phyloP scores from a whole-genome alignment of 2,113 vertebrate species.

The Dipodomys ordii region DNA sequence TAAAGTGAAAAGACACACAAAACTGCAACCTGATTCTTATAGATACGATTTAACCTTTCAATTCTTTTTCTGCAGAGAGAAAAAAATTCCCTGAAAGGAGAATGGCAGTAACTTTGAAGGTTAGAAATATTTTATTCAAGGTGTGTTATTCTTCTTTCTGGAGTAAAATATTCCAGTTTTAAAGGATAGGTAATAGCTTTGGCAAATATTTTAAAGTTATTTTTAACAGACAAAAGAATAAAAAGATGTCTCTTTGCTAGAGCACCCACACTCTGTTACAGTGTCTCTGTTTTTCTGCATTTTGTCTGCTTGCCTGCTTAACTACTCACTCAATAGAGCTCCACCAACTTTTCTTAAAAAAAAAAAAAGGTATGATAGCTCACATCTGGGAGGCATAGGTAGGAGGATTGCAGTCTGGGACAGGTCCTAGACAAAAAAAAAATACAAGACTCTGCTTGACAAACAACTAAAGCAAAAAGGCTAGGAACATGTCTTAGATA shows the following conservation, averaged over 20 bases:
- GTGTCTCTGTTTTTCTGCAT: no score
- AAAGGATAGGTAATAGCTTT: not conserved
- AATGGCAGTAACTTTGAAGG: not conserved
- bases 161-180: not conserved
- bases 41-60: slow-evolving; percentile 78
- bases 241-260: no score
- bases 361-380: no score
- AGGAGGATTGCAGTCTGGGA: no score
- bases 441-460: no score
- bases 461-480: not conserved
- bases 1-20: slow-evolving; percentile 53
- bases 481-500: no score
- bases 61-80: slow-evolving; percentile 31
- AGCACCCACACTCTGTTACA: no score
- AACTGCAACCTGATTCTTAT: slow-evolving; percentile 60
- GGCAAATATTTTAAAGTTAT: not conserved
- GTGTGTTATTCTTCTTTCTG: not conserved
- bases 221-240: not conserved
- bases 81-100: not conserved
- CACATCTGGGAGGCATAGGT: no score
- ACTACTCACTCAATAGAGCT: no score
- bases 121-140: slow-evolving; percentile 20
- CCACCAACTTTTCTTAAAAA: no score
- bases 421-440: no score
- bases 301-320: no score